Evolutionary conservation across 2,113 vertebrate genomes (phyloP).

Genomic region (Urocitellus parryii): DNA sequence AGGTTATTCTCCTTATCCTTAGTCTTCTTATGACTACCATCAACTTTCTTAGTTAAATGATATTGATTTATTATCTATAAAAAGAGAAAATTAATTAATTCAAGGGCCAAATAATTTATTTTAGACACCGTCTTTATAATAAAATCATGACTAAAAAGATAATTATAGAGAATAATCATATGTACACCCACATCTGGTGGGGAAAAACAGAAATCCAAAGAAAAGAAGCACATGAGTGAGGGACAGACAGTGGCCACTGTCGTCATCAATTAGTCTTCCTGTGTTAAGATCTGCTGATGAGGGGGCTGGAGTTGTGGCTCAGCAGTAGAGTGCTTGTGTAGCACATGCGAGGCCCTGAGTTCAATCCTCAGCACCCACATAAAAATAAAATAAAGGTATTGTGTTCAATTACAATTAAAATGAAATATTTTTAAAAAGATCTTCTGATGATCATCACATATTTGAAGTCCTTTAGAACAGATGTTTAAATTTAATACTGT

Average conservation of each 20-base stretch:
- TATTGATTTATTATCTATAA: neutral
- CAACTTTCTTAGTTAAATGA: neutral
- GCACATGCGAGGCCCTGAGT: too few relatives aligned
- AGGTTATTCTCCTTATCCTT: neutral
- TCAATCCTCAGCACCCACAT: too few relatives aligned
- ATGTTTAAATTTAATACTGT: neutral
- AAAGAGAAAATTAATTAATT: slow-evolving; percentile 10
- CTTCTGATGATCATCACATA: neutral
- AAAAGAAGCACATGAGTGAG: neutral
- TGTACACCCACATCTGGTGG: neutral
- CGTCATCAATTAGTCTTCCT: neutral
- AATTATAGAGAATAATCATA: neutral
- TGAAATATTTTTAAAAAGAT: too few relatives aligned
- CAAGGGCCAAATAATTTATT: neutral
- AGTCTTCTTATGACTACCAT: neutral
- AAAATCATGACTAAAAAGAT: neutral
- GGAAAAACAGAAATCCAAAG: neutral
- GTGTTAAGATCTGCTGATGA: neutral
- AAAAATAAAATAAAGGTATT: too few relatives aligned
- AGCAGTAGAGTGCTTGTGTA: too few relatives aligned
- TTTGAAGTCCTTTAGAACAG: neutral
- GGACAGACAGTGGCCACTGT: neutral
- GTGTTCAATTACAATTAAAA: too few relatives aligned
- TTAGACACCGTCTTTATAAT: neutral
- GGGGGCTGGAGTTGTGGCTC: too few relatives aligned